Evolutionary conservation across 2,797 vertebrate species (phyloP).

Genomic region (Coranthus polyacanthus): DNA sequence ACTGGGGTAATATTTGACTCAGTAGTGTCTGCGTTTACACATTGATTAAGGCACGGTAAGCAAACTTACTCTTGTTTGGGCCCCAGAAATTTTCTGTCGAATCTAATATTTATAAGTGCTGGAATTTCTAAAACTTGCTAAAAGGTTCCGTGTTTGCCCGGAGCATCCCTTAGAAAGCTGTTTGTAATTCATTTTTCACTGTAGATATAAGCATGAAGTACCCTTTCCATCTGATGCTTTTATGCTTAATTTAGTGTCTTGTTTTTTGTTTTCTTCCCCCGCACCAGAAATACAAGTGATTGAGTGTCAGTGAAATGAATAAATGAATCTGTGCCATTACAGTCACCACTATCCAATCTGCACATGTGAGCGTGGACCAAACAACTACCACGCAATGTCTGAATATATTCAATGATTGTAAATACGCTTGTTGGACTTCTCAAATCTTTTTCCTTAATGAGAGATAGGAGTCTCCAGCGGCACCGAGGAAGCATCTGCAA

Average conservation of each 20-base stretch:
- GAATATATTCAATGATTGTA: conserved; percentile 17
- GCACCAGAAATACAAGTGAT: not conserved
- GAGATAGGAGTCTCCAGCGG: not conserved
- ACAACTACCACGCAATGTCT: not conserved
- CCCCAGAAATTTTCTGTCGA: too few relatives aligned
- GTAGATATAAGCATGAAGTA: not conserved
- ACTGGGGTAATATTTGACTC: conserved; percentile 14
- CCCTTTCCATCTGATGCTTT: not conserved
- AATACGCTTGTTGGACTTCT: conserved; percentile 23
- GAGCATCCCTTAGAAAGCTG: not conserved
- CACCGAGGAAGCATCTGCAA: conserved; percentile 20
- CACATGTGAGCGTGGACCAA: not conserved
- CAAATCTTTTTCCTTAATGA: conserved; percentile 8
- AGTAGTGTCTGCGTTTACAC: too few relatives aligned
- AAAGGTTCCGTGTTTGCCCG: not conserved
- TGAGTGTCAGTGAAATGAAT: not conserved
- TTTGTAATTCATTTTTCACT: not conserved
- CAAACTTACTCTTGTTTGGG: too few relatives aligned
- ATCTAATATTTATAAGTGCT: too few relatives aligned
- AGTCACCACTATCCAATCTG: not conserved
- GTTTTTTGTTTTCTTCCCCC: not conserved
- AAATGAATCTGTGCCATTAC: not conserved
- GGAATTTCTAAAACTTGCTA: not conserved
- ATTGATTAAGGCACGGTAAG: too few relatives aligned
- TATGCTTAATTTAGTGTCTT: not conserved